Conservation (phyloP, 2,113 vertebrate genomes). For the Nothoprocta pentlandii region DNA sequence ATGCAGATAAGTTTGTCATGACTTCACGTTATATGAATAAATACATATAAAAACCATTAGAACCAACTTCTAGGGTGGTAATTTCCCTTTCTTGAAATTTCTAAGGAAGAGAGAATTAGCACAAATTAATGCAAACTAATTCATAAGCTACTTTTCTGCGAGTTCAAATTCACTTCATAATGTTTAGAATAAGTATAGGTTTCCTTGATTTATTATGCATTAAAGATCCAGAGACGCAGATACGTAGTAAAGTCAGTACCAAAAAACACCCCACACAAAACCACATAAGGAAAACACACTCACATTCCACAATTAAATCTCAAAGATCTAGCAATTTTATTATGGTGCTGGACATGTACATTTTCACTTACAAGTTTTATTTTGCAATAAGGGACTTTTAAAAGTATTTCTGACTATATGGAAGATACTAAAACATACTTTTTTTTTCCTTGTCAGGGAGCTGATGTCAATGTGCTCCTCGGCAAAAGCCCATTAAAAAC, state of each 20-base stretch:
- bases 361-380: not conserved
- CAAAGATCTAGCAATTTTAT: not conserved
- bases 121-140: not conserved
- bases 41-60: not conserved
- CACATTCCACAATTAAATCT: not conserved
- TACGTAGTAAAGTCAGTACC: not conserved
- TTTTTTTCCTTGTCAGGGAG: not conserved
- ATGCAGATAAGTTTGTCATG: not conserved
- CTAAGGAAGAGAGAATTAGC: not conserved
- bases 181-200: not conserved
- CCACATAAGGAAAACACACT: not conserved
- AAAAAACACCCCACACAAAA: too few relatives aligned
- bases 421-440: not conserved
- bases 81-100: not conserved
- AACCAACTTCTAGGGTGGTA: not conserved
- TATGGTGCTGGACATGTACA: not conserved
- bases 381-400: not conserved
- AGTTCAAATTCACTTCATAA: not conserved
- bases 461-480: not conserved
- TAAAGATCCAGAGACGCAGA: not conserved
- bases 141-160: not conserved
- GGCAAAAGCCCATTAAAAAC: not conserved
- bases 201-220: not conserved
- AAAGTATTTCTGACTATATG: not conserved
- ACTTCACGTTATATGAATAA: not conserved